phyloP scores from a whole-genome alignment of 2,113 vertebrate species.

The Gambusia holbrooki region DNA sequence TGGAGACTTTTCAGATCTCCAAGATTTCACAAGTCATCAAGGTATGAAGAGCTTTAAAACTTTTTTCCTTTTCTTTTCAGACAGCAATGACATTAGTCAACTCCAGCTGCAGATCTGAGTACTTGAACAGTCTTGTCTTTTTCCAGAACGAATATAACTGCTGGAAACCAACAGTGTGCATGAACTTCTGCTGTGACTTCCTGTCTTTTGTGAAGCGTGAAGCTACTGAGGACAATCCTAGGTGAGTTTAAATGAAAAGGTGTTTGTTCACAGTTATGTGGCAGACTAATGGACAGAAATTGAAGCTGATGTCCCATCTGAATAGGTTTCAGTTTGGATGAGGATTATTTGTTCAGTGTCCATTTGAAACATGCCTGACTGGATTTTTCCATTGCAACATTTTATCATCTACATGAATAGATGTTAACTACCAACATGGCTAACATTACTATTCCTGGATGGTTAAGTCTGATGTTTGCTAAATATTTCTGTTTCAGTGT shows the following conservation, averaged over 20 bases:
- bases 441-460: background rate
- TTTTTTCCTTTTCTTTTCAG: background rate
- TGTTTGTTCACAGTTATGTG: background rate
- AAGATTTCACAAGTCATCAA: slow-evolving; percentile 88
- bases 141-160: slow-evolving; percentile 84
- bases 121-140: background rate
- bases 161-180: slow-evolving; percentile 92
- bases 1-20: slow-evolving; percentile 86
- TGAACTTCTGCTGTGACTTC: slow-evolving; percentile 93
- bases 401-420: too few relatives aligned
- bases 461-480: background rate
- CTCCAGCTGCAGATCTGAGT: background rate
- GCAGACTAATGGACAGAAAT: background rate
- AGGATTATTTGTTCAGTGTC: too few relatives aligned
- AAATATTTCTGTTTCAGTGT: slow-evolving; percentile 70
- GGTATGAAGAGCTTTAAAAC: slow-evolving; percentile 66
- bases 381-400: too few relatives aligned
- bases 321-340: too few relatives aligned
- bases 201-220: slow-evolving; percentile 83
- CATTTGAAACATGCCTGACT: too few relatives aligned
- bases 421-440: too few relatives aligned
- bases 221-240: slow-evolving; percentile 83
- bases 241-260: slow-evolving; percentile 69
- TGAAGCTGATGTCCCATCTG: background rate
- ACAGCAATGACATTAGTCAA: background rate